Evolutionary conservation across 30 jellyfish, hydroid and myxozoan genomes (phyloP).

Genomic region (Hydractinia symbiolongicarpus): DNA sequence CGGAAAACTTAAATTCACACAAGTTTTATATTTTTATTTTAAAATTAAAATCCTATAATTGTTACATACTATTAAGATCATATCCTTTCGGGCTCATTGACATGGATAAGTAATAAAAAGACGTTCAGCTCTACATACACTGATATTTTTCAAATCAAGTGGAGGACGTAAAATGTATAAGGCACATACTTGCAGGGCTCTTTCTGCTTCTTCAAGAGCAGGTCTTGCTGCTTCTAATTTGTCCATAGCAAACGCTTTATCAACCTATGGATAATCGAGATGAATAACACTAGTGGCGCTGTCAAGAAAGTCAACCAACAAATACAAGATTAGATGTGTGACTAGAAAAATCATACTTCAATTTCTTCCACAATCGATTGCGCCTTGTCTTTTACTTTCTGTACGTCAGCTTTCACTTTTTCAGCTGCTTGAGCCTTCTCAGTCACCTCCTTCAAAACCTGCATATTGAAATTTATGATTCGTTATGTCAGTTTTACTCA

Average conservation of each 20-base stretch:
- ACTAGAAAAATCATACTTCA: constrained; percentile 37
- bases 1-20: not conserved
- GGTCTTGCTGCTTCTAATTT: constrained; percentile 92
- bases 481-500: not conserved
- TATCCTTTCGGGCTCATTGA: not conserved
- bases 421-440: constrained; percentile 97
- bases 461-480: not conserved
- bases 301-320: not conserved
- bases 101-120: not conserved
- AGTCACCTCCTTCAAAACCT: constrained; percentile 94
- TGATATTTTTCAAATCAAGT: not conserved
- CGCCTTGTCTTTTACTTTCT: constrained; percentile 92
- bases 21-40: not conserved
- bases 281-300: not conserved
- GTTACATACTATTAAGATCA: too few relatives aligned
- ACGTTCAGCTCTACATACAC: not conserved
- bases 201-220: constrained; percentile 91
- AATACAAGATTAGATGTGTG: not conserved
- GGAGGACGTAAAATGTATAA: too few relatives aligned
- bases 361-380: constrained; percentile 86
- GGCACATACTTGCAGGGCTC: constrained; percentile 78
- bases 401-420: constrained; percentile 91
- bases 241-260: constrained; percentile 69
- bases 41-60: too few relatives aligned
- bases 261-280: constrained; percentile 47